Base-by-base conservation (phyloP, 2,888 invertebrate genomes). In the Tortricodes alternella region DNA sequence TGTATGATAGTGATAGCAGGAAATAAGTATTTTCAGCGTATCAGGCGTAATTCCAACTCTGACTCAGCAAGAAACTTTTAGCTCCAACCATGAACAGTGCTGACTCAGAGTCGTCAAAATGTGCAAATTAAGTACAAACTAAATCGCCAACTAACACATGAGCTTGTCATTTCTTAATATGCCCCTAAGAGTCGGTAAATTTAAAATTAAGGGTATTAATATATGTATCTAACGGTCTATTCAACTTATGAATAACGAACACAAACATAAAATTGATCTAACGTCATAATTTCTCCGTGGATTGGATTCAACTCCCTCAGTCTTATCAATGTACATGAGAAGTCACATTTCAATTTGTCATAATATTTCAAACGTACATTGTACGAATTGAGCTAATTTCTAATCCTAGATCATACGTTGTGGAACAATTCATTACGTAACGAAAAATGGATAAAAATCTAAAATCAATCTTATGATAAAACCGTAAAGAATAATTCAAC, bases 381-480 rank as follows among this genome's bases (percentile, higher is more conserved):
- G 78, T 80, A 80, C 82, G 73, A 74, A 73, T 66, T 67, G 62
- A 64, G 69, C 78, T 75, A 76, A 78, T 78, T 76, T 72, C 16
- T 58, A 53, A 62, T 55, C 49, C 38, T 53, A 59, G 59, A 60
- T 65, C 62, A 16, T 48, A 46, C 24, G 24, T 34, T 23, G 41
- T 41, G 21, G 39, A 23, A 34, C 44, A 46, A 41, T 46, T 46
- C 19, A 55, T 48, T 34, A 16, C 16, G 16, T 16, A 13, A 15
- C 19, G 13, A 32, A 21, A 5, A 21, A 21, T 21, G 16, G 13
- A 62, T 58, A 65, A 62, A 59, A 66, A 44, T 46, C 29, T 23
- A 44, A 56, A 56, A 50, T 46, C 32, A 13, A 46, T 29, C 46
- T 38, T n/a, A n/a, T n/a, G n/a, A n/a, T 50, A 41, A 13, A 29